Base-by-base conservation (phyloP, 2,113 vertebrate genomes). In the Cinclus cinclus region DNA sequence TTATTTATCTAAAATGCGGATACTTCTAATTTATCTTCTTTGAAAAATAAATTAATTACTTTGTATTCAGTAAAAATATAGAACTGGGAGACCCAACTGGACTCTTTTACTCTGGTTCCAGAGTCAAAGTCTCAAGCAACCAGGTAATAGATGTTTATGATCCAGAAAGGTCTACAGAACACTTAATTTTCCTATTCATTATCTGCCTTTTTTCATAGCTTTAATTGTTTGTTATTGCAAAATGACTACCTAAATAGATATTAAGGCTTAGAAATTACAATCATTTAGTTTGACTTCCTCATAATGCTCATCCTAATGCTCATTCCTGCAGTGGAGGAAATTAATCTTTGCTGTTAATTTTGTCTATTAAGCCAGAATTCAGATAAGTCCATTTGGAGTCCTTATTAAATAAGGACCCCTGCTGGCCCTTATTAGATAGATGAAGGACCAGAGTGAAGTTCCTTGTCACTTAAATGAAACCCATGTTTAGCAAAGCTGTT, bases 341-440 rank as follows among this genome's bases (percentile, higher is more conserved):
- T 94, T 95, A 93, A 94, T 95, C 68, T 96, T 92, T 86, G 70
- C 70, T 88, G 70, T 93, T 94, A 92, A 85, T 94, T 83, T 85
- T 95, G 67, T 70, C 75, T 94, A 74, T 80, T 92, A 92, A 94
- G 30, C n/a, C 46, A 35, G 70, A 90, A 91, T 83, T 87, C 87
- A 83, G 75, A 83, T 67, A 0, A 0, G 79, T 86, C 88, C 68
- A 56, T 90, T 93, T 95, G 79, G 64, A 94, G 92, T 71, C 68
- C 68, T 90, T 96, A 92, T 90, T 96, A 83, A 96, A 95, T 93
- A 96, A 95, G 94, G 93, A 94, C 88, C 90, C 90, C 94, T 95
- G 88, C 92, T 88, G 83, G 88, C 94, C 92, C 88, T 95, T 96
- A 64, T 93, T 94, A 93, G 79, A 78, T 78, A 94, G 85, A 95